Percentiles rank a stretch among this genome's conserved stretches.
Evolutionary conservation across 2,113 vertebrate genomes (phyloP).

Genomic region (Callaeas wilsoni): DNA sequence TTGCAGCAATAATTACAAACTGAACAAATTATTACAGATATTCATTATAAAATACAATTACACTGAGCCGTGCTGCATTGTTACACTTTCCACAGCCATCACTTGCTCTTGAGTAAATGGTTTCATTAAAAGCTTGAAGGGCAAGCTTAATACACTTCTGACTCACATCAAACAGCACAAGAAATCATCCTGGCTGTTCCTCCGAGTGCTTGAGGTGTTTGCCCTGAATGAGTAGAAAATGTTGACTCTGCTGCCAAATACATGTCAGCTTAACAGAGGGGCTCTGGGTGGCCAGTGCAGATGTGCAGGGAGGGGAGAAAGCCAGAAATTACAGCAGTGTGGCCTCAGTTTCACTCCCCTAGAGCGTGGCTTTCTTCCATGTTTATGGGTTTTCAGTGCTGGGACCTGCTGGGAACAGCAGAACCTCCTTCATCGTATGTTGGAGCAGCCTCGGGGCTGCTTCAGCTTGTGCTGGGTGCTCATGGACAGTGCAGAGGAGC

Average conservation of each 20-base stretch:
- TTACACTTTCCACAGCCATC: neutral
- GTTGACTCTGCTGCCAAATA: neutral
- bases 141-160: slow-evolving; percentile 42
- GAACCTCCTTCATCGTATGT: neutral
- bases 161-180: neutral
- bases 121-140: slow-evolving; percentile 44
- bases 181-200: slow-evolving; percentile 8
- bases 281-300: neutral
- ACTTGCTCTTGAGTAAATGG: slow-evolving; percentile 39
- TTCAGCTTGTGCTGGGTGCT: neutral
- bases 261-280: neutral
- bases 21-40: slow-evolving; percentile 20
- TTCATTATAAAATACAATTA: slow-evolving; percentile 33
- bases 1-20: slow-evolving; percentile 29
- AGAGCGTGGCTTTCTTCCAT: neutral
- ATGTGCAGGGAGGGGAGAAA: neutral
- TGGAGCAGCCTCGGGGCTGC: neutral
- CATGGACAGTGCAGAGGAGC: neutral
- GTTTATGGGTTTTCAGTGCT: neutral
- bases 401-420: neutral
- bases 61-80: neutral
- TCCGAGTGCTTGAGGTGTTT: neutral
- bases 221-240: neutral
- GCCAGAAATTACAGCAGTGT: neutral
- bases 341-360: neutral